Evolutionary conservation across 2,113 vertebrate species (phyloP).

Genomic region (Pan paniscus): DNA sequence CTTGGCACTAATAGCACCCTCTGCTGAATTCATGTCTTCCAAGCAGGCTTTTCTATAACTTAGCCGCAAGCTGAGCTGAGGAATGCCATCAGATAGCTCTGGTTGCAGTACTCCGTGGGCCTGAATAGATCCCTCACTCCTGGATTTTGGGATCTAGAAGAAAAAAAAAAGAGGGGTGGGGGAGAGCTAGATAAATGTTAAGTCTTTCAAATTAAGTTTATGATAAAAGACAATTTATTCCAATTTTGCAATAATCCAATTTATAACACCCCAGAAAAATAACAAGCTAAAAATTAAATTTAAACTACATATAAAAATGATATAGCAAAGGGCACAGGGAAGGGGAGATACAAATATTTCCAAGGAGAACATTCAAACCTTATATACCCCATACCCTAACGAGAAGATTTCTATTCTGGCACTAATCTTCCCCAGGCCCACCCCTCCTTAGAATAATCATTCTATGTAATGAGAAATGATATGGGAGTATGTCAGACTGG

Average conservation of each 20-base stretch:
- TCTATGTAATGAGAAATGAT: neutral
- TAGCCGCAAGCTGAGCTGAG: neutral
- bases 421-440: neutral
- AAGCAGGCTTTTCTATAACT: neutral
- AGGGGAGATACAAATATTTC: neutral
- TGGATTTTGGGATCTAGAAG: slow-evolving; percentile 57
- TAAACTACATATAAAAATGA: slow-evolving; percentile 21
- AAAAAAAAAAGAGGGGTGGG: neutral
- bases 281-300: neutral
- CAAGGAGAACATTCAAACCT: neutral
- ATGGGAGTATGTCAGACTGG: neutral
- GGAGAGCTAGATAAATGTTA: neutral
- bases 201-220: neutral
- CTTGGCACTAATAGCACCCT: neutral
- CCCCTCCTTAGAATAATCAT: neutral
- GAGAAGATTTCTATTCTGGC: neutral
- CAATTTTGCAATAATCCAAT: neutral
- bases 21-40: neutral
- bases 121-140: slow-evolving; percentile 39
- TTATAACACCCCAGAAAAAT: neutral
- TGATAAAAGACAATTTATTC: neutral
- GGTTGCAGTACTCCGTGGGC: neutral
- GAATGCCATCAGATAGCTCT: neutral
- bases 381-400: neutral
- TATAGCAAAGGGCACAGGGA: neutral